A percentile compares a stretch with the other conserved stretches of the same genome.
Evolutionary conservation across 1,140 invertebrate genomes (phyloP).

Genomic region (Philopotamus ludificatus): DNA sequence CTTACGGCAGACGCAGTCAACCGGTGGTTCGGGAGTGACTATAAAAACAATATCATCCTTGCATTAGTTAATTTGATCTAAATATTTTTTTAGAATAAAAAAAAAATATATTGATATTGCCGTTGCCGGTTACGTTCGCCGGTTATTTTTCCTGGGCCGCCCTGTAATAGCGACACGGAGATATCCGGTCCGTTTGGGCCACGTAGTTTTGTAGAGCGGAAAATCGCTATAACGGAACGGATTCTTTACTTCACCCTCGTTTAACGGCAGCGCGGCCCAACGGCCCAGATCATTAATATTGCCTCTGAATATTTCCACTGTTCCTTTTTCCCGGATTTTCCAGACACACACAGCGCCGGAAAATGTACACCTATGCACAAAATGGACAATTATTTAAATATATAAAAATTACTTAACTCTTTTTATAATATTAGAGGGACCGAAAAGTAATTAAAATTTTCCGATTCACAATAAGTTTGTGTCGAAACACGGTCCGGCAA

Average conservation of each 20-base stretch:
- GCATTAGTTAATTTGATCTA: too few species aligned
- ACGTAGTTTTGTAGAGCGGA: conserved; percentile 17
- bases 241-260: conserved; percentile 7
- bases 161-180: conserved; percentile 12
- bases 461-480: too few species aligned
- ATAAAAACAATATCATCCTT: too few species aligned
- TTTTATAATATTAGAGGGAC: too few species aligned
- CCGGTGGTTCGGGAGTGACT: too few species aligned
- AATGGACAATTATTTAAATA: background rate
- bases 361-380: background rate
- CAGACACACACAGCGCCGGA: background rate
- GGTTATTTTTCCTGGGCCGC: conserved; percentile 10
- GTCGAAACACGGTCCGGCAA: too few species aligned
- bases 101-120: too few species aligned
- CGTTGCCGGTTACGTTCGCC: background rate
- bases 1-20: too few species aligned
- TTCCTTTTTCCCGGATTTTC: background rate
- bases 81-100: too few species aligned
- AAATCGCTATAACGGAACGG: conserved; percentile 14
- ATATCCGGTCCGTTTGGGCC: conserved; percentile 19
- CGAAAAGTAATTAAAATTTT: too few species aligned
- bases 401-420: too few species aligned
- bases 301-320: background rate
- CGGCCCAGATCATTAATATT: conserved; percentile 11
- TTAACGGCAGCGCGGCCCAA: conserved; percentile 4